Conservation (phyloP, 2,888 invertebrate species). For the Stenichneumon culpator region DNA sequence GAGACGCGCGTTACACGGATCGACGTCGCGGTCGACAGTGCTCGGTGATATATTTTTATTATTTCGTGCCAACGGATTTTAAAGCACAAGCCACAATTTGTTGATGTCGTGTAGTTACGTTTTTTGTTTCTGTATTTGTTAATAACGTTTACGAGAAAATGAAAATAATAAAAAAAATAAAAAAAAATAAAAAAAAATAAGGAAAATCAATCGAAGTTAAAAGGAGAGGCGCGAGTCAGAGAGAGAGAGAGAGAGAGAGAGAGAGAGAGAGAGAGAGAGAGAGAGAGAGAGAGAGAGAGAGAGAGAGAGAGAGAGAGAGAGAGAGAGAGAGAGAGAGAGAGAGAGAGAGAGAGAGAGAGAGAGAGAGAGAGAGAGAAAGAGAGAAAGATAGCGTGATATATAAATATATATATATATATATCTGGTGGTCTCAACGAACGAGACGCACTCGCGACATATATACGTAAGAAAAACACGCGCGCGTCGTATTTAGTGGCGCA, state of each 20-base stretch:
- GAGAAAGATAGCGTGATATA: slow-evolving; percentile 39
- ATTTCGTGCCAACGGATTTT: slow-evolving; percentile 49
- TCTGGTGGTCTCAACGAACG: slow-evolving; percentile 55
- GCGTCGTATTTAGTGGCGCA: slow-evolving; percentile 37
- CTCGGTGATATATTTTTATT: slow-evolving; percentile 62
- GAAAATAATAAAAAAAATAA: slow-evolving; percentile 34
- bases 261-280: slow-evolving; percentile 37
- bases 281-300: slow-evolving; percentile 33
- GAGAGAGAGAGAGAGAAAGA: slow-evolving; percentile 5
- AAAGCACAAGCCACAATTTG: slow-evolving; percentile 73
- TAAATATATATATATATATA: slow-evolving; percentile 33
- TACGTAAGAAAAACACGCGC: slow-evolving; percentile 32
- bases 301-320: slow-evolving; percentile 26
- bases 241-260: slow-evolving; percentile 29
- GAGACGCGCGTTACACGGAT: slow-evolving; percentile 24
- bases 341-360: slow-evolving; percentile 26
- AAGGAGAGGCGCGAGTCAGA: slow-evolving; percentile 41
- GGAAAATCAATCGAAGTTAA: neutral
- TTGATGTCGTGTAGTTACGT: slow-evolving; percentile 82
- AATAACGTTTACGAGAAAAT: slow-evolving; percentile 68
- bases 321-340: slow-evolving; percentile 25
- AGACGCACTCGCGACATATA: slow-evolving; percentile 56
- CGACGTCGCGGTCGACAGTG: slow-evolving; percentile 64
- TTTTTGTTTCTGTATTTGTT: slow-evolving; percentile 83
- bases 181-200: slow-evolving; percentile 1